Evolutionary conservation across 1,140 invertebrate genomes (phyloP).

Genomic region (Hyposmocoma kahamanoa): DNA sequence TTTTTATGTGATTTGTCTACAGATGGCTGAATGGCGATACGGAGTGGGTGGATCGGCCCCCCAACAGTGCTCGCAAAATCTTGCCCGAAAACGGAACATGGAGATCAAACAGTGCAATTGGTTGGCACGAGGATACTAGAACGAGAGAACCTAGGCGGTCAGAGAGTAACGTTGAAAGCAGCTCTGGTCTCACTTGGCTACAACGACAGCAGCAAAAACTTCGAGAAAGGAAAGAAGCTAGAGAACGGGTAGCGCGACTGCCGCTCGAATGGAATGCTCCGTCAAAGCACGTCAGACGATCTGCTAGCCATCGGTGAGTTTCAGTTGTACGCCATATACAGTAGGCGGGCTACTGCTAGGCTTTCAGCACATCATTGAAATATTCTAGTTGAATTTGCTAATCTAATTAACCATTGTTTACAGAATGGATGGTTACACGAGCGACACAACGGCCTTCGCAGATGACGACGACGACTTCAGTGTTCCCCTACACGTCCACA

Average conservation of each 20-base stretch:
- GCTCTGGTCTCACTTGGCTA: slow-evolving; percentile 80
- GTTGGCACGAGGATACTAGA: slow-evolving; percentile 47
- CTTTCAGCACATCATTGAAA: no score
- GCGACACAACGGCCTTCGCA: slow-evolving; percentile 84
- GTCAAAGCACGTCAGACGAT: slow-evolving; percentile 58
- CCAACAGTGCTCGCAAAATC: slow-evolving; percentile 40
- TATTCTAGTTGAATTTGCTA: no score
- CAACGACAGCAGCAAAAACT: slow-evolving; percentile 86
- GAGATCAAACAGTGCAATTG: slow-evolving; percentile 48
- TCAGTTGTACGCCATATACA: neutral
- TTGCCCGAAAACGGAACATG: slow-evolving; percentile 51
- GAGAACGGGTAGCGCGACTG: slow-evolving; percentile 79
- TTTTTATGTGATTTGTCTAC: slow-evolving; percentile 13
- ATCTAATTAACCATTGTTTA: slow-evolving; percentile 17
- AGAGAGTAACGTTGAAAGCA: slow-evolving; percentile 42
- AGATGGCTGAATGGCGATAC: slow-evolving; percentile 61
- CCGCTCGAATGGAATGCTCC: slow-evolving; percentile 77
- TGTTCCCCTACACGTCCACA: slow-evolving; percentile 79
- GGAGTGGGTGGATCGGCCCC: slow-evolving; percentile 52
- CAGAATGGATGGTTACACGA: slow-evolving; percentile 81
- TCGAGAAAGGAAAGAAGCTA: slow-evolving; percentile 78
- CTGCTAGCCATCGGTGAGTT: slow-evolving; percentile 65
- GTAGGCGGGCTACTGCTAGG: no score
- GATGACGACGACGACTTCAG: slow-evolving; percentile 81
- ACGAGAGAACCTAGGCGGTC: slow-evolving; percentile 49